Conservation (phyloP, 2,888 invertebrate species). For the Sesia apiformis region DNA sequence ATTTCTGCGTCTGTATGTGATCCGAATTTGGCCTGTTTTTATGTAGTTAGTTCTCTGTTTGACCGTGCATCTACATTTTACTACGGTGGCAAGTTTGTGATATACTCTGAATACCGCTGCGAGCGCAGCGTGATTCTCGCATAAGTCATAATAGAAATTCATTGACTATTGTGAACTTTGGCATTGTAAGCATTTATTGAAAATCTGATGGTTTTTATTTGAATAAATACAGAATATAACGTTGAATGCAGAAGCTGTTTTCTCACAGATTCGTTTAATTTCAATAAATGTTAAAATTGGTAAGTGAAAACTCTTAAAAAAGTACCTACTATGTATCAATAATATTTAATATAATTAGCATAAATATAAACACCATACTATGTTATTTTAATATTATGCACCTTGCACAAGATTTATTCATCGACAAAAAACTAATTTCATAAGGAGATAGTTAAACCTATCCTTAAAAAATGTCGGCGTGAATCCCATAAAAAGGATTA, state of each 20-base stretch:
- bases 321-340: too few relatives aligned
- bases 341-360: too few relatives aligned
- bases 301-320: too few relatives aligned
- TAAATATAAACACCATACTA: too few relatives aligned
- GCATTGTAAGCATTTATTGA: slow-evolving; percentile 9
- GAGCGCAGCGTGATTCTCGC: slow-evolving; percentile 27
- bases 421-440: slow-evolving; percentile 44
- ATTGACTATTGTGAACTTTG: slow-evolving; percentile 16
- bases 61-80: too few relatives aligned
- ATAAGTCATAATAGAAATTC: slow-evolving; percentile 24
- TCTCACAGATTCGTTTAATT: too few relatives aligned
- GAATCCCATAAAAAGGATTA: slow-evolving; percentile 68
- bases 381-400: slow-evolving; percentile 7
- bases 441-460: slow-evolving; percentile 42
- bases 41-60: too few relatives aligned
- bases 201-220: not conserved
- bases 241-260: too few relatives aligned
- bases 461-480: slow-evolving; percentile 60
- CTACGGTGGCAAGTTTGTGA: slow-evolving; percentile 20
- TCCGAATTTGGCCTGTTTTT: too few relatives aligned
- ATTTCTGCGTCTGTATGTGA: too few relatives aligned
- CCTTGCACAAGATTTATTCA: slow-evolving; percentile 31
- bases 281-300: too few relatives aligned
- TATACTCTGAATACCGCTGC: slow-evolving; percentile 42
- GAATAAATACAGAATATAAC: too few relatives aligned